Evolutionary conservation across 2,888 invertebrate genomes (phyloP).

Genomic region (Trachelus iudaicus): DNA sequence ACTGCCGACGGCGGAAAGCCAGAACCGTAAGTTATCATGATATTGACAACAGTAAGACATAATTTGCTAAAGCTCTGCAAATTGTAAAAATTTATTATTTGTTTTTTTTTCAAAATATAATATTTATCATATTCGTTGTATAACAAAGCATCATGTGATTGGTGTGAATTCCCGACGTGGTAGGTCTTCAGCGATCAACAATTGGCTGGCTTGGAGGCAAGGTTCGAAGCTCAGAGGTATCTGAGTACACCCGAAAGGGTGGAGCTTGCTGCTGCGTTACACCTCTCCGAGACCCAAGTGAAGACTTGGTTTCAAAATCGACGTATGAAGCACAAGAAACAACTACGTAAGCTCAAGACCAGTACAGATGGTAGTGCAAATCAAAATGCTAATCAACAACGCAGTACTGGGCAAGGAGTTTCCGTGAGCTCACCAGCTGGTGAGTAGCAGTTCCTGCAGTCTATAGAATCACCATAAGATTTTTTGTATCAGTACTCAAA

Average conservation of each 20-base stretch:
- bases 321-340: constrained; percentile 96
- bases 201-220: constrained; percentile 87
- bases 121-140: neutral
- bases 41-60: neutral
- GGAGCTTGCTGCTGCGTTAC: constrained; percentile 91
- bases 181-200: constrained; percentile 81
- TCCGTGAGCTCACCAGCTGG: constrained; percentile 57
- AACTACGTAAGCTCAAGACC: constrained; percentile 77
- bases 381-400: constrained; percentile 43
- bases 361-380: constrained; percentile 36
- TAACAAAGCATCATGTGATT: neutral
- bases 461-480: neutral
- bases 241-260: constrained; percentile 96
- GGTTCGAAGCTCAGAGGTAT: constrained; percentile 95
- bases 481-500: neutral
- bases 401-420: constrained; percentile 46
- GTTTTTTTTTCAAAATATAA: neutral
- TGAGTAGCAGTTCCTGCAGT: constrained; percentile 24
- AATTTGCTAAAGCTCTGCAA: neutral
- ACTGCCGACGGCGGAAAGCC: constrained; percentile 95
- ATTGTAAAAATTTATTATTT: neutral
- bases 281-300: constrained; percentile 94
- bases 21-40: constrained; percentile 76
- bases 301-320: constrained; percentile 99
- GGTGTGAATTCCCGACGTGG: neutral